Evolutionary conservation across 2,797 vertebrate species (phyloP).

Genomic region (Hoplostethus atlanticus): DNA sequence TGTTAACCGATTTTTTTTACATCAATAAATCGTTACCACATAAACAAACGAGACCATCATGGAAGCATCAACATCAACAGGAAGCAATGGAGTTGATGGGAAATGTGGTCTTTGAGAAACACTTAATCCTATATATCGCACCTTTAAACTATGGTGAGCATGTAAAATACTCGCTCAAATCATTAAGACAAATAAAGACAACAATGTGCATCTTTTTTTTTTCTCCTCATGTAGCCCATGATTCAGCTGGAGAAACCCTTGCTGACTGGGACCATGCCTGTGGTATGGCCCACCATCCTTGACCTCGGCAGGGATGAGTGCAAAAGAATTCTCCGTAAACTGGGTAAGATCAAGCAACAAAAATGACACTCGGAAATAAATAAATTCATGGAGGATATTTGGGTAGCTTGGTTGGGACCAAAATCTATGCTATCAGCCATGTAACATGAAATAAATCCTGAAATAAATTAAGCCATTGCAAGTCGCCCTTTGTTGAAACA

Average conservation of each 20-base stretch:
- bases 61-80: background rate
- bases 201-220: background rate
- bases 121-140: too few species aligned
- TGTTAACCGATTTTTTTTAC: too few species aligned
- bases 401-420: background rate
- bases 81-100: background rate
- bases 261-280: conserved; percentile 91
- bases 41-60: too few species aligned
- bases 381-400: background rate
- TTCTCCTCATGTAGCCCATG: conserved; percentile 76
- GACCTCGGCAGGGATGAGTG: conserved; percentile 99
- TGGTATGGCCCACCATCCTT: conserved; percentile 98
- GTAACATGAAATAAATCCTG: too few species aligned
- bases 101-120: background rate
- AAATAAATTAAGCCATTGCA: too few species aligned
- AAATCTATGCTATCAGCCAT: background rate
- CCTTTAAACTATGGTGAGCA: too few species aligned
- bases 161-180: background rate
- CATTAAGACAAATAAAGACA: background rate
- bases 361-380: background rate
- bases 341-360: conserved; percentile 83
- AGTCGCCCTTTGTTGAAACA: too few species aligned
- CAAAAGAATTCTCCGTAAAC: conserved; percentile 97
- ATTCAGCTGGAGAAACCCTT: conserved; percentile 88
- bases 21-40: too few species aligned